These are phyloP conservation scores for Panopea generosa DNA, from an alignment of 2,888 invertebrate species.

Conservation along the genomic window DNA sequence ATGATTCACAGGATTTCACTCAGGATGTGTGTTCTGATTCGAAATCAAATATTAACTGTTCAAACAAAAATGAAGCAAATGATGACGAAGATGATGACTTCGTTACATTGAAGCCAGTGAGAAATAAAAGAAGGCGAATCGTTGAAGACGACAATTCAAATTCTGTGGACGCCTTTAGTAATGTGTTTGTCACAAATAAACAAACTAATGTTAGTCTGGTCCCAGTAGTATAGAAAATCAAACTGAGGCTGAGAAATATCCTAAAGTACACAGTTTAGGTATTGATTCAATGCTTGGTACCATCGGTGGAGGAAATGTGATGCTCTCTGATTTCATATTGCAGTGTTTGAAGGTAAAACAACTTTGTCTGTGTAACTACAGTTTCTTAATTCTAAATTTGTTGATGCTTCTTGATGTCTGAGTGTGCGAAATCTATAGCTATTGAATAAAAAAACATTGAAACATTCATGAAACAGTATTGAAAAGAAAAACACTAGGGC, in stretches of 20 bases:
- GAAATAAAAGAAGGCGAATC: slow-evolving; percentile 55
- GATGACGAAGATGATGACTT: slow-evolving; percentile 74
- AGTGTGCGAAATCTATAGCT: too few species aligned
- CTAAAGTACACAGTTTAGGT: slow-evolving; percentile 46
- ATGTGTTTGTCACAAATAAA: not conserved
- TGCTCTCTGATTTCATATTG: not conserved
- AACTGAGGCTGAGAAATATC: slow-evolving; percentile 29
- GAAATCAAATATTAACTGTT: too few species aligned
- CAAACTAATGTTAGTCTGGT: not conserved
- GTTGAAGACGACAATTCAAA: slow-evolving; percentile 72
- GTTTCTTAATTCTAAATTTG: too few species aligned
- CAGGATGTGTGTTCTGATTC: not conserved
- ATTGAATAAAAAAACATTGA: too few species aligned
- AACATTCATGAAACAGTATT: too few species aligned
- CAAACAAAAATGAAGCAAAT: too few species aligned
- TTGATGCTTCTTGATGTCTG: too few species aligned
- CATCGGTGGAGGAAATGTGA: not conserved
- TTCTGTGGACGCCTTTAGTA: slow-evolving; percentile 39
- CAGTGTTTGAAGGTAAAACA: not conserved
- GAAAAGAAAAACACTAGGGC: too few species aligned
- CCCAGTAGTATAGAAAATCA: not conserved
- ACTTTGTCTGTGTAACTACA: too few species aligned
- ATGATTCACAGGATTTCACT: slow-evolving; percentile 15
- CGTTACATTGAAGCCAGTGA: slow-evolving; percentile 64
- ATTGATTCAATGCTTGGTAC: slow-evolving; percentile 16